Evolutionary conservation across 2,797 vertebrate species (phyloP), one percentile per base, ranked within the genome.

Genomic region (Apogon talboti): DNA sequence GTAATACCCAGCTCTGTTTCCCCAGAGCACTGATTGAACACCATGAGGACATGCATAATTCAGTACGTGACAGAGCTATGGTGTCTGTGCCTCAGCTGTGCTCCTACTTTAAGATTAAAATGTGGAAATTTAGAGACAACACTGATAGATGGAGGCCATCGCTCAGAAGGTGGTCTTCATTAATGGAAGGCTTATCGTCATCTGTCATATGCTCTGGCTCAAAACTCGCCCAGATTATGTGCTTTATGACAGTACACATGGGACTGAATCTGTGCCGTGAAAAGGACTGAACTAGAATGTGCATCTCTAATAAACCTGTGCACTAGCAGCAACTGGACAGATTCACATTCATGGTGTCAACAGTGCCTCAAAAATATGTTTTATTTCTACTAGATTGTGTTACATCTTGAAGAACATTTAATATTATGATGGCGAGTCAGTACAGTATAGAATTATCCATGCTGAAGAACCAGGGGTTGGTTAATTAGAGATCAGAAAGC

Each of bases 1-100:
- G 58, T 66, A 66, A 76, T 52, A 77, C 74, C 72, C 44, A 58
- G 45, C 66, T 68, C 45, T 24, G 24, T 53, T 74, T 70, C 69
- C 69, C 72, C 66, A 38, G 69, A 78, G 81, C 41, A 28, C 66
- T 40, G 54, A 78, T 30, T 78, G 74, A 86, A 70, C 49, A 35
- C 67, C 75, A 68, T 52, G 67, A 71, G 50, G 19, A 8, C 70
- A 87, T 90, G 63, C 57, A 91, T 88, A 71, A 88, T 90, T 87
- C 68, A 90, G 65, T 40, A 44, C 66, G 55, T 78, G 60, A 60
- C 66, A 64, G 57, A 55, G 61, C 47, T 54, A 12, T 57, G 60
- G 73, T 71, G 73, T 76, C 66, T 66, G 61, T 76, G 43, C 66
- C 72, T 80, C 61, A 69, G 64, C 71, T 81, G 51, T 46, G 46